These are phyloP conservation scores for Neodiprion lecontei DNA, from an alignment of 1,140 invertebrate species.

Conservation along the genomic window DNA sequence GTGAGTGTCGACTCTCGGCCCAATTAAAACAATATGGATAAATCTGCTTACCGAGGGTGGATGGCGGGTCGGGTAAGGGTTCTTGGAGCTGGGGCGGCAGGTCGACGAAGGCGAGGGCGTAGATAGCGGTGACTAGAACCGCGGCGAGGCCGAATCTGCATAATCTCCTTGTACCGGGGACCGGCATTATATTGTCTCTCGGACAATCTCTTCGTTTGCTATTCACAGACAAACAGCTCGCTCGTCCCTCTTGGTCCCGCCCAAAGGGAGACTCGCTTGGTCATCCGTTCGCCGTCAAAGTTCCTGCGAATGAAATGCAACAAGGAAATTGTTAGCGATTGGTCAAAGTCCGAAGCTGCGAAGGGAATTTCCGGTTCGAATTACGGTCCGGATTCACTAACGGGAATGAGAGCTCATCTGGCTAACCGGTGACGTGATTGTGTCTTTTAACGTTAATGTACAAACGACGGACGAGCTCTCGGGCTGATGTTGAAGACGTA, in stretches of 20 bases:
- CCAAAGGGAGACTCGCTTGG: neutral
- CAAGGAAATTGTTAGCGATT: neutral
- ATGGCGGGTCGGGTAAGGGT: conserved; percentile 47
- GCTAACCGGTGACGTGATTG: neutral
- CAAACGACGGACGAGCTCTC: too few species aligned
- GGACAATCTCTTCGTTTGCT: conserved; percentile 25
- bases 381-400: neutral
- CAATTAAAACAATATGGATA: too few species aligned
- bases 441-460: too few species aligned
- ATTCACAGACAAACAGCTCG: neutral
- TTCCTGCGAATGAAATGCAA: neutral
- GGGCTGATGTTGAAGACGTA: too few species aligned
- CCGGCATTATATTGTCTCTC: conserved; percentile 48
- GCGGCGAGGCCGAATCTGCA: conserved; percentile 54
- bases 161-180: conserved; percentile 50
- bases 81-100: conserved; percentile 53
- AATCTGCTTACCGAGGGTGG: conserved; percentile 49
- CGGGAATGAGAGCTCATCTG: conserved; percentile 1
- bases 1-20: too few species aligned
- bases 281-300: neutral
- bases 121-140: conserved; percentile 52
- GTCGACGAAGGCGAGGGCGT: conserved; percentile 52
- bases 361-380: neutral
- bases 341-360: neutral
- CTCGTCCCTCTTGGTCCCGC: neutral